Percentiles rank a stretch among this genome's conserved stretches.
Conservation (phyloP, 2,797 vertebrate genomes). For the Scleropages formosus region DNA sequence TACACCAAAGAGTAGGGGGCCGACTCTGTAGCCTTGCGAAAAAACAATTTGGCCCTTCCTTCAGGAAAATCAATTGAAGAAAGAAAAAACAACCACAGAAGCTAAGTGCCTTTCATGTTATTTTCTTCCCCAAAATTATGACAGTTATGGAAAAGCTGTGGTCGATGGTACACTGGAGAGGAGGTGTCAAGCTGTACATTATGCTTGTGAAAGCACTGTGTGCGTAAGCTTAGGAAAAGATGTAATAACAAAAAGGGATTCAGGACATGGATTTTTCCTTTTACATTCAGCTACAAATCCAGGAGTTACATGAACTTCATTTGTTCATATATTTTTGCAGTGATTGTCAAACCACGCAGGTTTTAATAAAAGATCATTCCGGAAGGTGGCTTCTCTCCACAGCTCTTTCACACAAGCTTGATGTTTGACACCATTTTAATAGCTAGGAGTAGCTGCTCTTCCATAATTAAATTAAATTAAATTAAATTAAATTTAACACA, state of each 20-base stretch:
- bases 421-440: too few species aligned
- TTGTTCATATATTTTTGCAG: not conserved
- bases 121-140: constrained; percentile 5
- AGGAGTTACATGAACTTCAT: not conserved
- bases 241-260: too few species aligned
- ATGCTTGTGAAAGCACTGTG: not conserved
- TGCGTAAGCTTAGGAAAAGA: not conserved
- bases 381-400: too few species aligned
- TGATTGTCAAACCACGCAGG: not conserved
- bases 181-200: too few species aligned
- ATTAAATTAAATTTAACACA: too few species aligned
- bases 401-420: too few species aligned
- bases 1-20: constrained; percentile 12
- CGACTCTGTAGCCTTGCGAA: constrained; percentile 9
- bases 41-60: constrained; percentile 24
- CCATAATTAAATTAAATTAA: too few species aligned
- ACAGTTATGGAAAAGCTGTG: not conserved
- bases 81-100: not conserved
- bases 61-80: constrained; percentile 32
- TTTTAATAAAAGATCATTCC: too few species aligned
- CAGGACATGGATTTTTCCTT: not conserved
- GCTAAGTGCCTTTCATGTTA: not conserved
- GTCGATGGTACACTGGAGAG: not conserved
- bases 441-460: too few species aligned
- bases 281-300: not conserved